Conservation (phyloP, 2,797 vertebrate genomes). For the Microtus californicus region DNA sequence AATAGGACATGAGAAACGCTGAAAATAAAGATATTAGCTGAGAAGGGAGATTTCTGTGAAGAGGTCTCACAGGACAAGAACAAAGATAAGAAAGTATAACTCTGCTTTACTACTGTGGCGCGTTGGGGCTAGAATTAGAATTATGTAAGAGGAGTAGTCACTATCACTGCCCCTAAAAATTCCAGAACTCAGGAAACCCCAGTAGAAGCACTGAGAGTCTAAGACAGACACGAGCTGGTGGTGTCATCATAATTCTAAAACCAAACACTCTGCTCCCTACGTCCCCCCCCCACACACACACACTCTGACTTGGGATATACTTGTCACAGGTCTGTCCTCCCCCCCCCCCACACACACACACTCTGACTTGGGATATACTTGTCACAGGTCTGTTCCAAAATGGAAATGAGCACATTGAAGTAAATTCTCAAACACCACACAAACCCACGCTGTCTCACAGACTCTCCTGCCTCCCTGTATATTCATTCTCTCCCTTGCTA, state of each 20-base stretch:
- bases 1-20: neutral
- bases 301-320: neutral
- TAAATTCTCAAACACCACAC: neutral
- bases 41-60: neutral
- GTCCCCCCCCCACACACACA: too few species aligned
- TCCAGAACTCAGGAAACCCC: neutral
- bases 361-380: neutral
- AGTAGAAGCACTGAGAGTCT: neutral
- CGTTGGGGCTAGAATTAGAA: neutral
- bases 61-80: neutral
- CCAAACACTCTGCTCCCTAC: neutral
- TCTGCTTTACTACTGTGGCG: neutral
- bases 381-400: neutral
- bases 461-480: neutral
- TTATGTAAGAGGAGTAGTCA: neutral
- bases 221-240: neutral
- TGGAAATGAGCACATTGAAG: neutral
- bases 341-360: neutral
- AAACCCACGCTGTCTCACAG: neutral
- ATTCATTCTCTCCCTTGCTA: neutral
- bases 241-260: neutral
- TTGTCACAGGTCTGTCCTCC: neutral
- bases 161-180: neutral
- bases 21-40: neutral
- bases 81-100: neutral